phyloP scores from a whole-genome alignment of 2,888 invertebrate genomes.

The Liopterus haemorrhoidalis region DNA sequence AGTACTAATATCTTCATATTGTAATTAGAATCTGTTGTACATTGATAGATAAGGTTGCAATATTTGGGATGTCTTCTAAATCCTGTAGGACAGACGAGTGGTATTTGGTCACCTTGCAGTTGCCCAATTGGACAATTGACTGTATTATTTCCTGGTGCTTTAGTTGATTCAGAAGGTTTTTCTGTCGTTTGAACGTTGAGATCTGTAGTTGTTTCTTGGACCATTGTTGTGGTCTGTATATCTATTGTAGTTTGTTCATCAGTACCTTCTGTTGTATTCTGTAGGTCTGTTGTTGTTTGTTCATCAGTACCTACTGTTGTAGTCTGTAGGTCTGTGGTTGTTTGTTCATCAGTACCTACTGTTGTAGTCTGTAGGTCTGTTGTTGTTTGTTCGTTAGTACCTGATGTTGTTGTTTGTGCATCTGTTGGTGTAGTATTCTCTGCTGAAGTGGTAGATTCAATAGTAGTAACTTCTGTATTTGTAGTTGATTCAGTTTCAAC shows the following conservation, averaged over 20 bases:
- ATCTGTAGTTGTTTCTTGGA: constrained; percentile 32
- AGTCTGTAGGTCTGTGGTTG: constrained; percentile 33
- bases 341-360: constrained; percentile 24
- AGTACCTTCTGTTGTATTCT: constrained; percentile 21
- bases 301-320: constrained; percentile 23
- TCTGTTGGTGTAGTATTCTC: constrained; percentile 12
- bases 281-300: constrained; percentile 31
- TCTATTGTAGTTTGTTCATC: constrained; percentile 33
- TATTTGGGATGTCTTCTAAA: constrained; percentile 77
- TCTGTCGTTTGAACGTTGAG: constrained; percentile 23
- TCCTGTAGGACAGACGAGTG: constrained; percentile 74
- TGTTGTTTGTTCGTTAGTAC: constrained; percentile 7
- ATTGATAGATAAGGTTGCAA: constrained; percentile 80
- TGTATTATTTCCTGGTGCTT: constrained; percentile 28
- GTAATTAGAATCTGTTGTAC: constrained; percentile 59
- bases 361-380: constrained; percentile 14
- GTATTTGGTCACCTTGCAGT: constrained; percentile 63
- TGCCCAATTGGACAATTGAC: constrained; percentile 50
- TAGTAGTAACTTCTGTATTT: constrained; percentile 22
- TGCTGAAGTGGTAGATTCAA: constrained; percentile 19
- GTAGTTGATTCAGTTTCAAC: constrained; percentile 27
- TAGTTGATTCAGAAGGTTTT: constrained; percentile 18
- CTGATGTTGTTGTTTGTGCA: constrained; percentile 17
- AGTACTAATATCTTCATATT: constrained; percentile 69
- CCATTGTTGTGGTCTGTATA: constrained; percentile 27